A percentile compares a stretch with the other conserved stretches of the same genome.
Conservation (phyloP, 1,140 invertebrate species). For the Hyles euphorbiae region DNA sequence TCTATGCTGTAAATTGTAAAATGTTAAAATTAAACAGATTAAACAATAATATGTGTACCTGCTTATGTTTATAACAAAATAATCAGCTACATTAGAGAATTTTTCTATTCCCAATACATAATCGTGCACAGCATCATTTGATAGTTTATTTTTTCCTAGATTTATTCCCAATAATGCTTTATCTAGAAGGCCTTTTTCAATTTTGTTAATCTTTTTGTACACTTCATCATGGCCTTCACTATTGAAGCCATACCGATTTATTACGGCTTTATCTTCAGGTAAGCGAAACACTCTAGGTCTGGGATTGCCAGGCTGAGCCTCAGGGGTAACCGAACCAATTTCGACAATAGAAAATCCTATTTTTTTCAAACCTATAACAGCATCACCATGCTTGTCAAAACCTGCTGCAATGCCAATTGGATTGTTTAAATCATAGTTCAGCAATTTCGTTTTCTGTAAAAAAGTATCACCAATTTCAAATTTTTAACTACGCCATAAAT, state of each 20-base stretch:
- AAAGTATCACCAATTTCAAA: not conserved
- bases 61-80: conserved; percentile 93
- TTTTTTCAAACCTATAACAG: conserved; percentile 86
- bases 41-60: conserved; percentile 68
- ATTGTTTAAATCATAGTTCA: conserved; percentile 85
- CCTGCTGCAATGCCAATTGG: conserved; percentile 98
- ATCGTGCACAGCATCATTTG: conserved; percentile 84
- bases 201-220: conserved; percentile 77
- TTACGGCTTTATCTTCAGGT: conserved; percentile 89
- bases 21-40: not conserved
- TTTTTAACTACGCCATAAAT: not conserved
- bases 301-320: conserved; percentile 93
- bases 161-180: conserved; percentile 89
- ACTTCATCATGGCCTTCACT: conserved; percentile 92
- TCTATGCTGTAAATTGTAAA: conserved; percentile 3
- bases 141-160: conserved; percentile 96
- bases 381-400: conserved; percentile 98
- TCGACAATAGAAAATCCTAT: conserved; percentile 97
- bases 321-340: conserved; percentile 96
- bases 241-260: conserved; percentile 97
- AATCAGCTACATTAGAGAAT: conserved; percentile 88
- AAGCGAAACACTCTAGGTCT: conserved; percentile 95
- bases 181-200: conserved; percentile 75
- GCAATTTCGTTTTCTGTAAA: conserved; percentile 81
- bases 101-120: conserved; percentile 87